Percentiles rank a stretch among this genome's conserved stretches.
Evolutionary conservation across 2,113 vertebrate genomes (phyloP).

Genomic region (Rousettus leschenaultii): DNA sequence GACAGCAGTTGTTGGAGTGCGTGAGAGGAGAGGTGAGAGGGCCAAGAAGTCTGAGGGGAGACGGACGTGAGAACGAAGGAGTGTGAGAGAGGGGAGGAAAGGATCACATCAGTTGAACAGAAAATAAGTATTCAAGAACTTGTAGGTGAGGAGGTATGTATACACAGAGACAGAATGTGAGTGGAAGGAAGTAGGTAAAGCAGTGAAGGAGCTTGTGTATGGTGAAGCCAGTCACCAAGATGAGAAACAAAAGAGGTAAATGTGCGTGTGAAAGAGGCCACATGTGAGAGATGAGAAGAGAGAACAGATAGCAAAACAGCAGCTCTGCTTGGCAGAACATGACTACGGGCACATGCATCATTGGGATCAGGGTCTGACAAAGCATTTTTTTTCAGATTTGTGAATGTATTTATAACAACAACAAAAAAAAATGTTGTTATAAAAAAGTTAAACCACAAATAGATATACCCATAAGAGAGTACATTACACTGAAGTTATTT

Average conservation of each 20-base stretch:
- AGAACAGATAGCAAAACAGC: neutral
- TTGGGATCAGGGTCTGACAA: neutral
- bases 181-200: neutral
- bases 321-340: neutral
- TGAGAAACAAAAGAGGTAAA: constrained; percentile 1
- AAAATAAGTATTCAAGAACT: neutral
- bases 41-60: neutral
- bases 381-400: constrained; percentile 9
- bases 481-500: neutral
- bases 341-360: neutral
- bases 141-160: neutral
- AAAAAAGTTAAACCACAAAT: constrained; percentile 4
- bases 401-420: constrained; percentile 7
- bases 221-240: neutral
- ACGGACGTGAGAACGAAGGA: neutral
- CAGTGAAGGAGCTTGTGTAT: neutral
- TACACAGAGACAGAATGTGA: neutral
- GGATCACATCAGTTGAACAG: neutral
- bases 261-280: neutral
- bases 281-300: neutral
- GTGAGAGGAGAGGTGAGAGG: neutral
- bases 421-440: neutral
- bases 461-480: neutral
- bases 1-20: neutral
- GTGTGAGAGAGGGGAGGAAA: neutral